phyloP scores from a whole-genome alignment of 2,888 invertebrate genomes.

The Acronicta leporina region DNA sequence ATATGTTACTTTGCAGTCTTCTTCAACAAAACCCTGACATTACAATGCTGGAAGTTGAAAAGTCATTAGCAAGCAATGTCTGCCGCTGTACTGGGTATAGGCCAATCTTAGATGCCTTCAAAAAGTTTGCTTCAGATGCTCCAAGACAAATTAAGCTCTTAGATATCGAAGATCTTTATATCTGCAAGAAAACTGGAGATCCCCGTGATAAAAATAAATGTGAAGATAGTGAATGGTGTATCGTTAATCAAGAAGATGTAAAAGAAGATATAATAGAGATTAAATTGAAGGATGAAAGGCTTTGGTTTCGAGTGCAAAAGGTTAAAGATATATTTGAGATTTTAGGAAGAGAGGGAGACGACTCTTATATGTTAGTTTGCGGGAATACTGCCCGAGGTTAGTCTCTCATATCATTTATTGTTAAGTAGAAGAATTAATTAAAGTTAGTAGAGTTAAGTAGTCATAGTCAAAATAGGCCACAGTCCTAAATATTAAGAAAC shows the following conservation, averaged over 20 bases:
- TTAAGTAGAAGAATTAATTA: too few species aligned
- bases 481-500: too few species aligned
- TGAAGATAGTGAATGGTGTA: constrained; percentile 66
- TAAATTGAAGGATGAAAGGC: constrained; percentile 60
- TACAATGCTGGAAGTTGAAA: constrained; percentile 89
- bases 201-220: constrained; percentile 73
- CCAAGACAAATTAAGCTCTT: constrained; percentile 77
- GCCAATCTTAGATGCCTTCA: constrained; percentile 93
- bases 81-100: constrained; percentile 95
- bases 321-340: constrained; percentile 85
- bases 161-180: constrained; percentile 81
- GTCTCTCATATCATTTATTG: not conserved
- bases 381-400: constrained; percentile 94
- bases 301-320: constrained; percentile 87
- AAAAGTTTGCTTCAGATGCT: constrained; percentile 91
- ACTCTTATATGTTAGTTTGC: constrained; percentile 90
- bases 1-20: constrained; percentile 8
- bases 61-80: constrained; percentile 92
- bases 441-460: too few species aligned
- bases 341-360: constrained; percentile 72
- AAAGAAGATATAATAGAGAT: constrained; percentile 64
- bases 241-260: constrained; percentile 44
- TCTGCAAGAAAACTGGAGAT: constrained; percentile 61
- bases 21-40: constrained; percentile 48
- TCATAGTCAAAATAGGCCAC: too few species aligned